These are phyloP conservation scores for Hypotaenidia philippensis DNA, from an alignment of 2,797 vertebrate genomes.

Conservation along the genomic window DNA sequence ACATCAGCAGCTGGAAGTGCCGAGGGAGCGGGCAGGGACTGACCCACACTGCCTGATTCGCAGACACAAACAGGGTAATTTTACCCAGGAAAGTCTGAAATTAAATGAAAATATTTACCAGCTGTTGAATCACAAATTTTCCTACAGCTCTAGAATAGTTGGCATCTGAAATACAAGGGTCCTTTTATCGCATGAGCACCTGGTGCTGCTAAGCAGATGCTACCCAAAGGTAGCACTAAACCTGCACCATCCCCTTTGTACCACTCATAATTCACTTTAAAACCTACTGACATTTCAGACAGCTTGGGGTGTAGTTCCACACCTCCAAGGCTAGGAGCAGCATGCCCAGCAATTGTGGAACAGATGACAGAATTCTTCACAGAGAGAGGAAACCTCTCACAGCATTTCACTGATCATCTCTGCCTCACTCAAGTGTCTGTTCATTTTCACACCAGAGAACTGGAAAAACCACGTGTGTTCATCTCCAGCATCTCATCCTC, in stretches of 20 bases:
- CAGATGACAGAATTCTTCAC: neutral
- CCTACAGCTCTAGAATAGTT: neutral
- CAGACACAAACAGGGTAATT: too few relatives aligned
- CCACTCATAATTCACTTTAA: neutral
- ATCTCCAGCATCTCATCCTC: neutral
- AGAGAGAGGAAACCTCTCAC: neutral
- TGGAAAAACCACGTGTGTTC: neutral
- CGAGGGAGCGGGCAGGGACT: neutral
- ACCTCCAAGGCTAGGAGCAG: neutral
- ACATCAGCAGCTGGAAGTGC: neutral
- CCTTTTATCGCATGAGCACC: neutral
- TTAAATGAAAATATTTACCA: neutral
- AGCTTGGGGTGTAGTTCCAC: neutral
- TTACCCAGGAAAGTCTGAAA: neutral
- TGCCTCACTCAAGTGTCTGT: neutral
- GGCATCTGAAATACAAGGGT: neutral
- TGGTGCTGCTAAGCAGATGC: neutral
- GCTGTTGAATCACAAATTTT: neutral
- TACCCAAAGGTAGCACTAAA: neutral
- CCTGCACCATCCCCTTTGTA: neutral
- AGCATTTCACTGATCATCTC: neutral
- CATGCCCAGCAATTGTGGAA: neutral
- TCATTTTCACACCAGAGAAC: neutral
- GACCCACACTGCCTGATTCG: neutral
- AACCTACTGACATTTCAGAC: neutral